Evolutionary conservation across 2,888 invertebrate species (phyloP).

Genomic region (Xylocampa areola): DNA sequence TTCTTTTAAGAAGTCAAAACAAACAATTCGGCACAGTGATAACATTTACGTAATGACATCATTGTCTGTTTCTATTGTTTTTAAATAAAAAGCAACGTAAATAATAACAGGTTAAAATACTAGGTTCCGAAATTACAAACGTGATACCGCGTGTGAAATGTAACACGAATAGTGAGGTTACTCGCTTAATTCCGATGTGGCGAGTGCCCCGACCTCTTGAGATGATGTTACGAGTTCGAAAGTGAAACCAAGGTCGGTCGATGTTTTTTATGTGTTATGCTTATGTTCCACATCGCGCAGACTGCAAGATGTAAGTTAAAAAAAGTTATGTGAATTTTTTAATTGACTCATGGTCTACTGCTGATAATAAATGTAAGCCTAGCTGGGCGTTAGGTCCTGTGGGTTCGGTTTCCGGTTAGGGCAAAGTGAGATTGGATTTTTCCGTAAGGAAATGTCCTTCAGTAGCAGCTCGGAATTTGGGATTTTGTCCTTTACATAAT

Average conservation of each 20-base stretch:
- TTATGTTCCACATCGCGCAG: conserved; percentile 44
- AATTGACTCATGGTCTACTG: too few relatives aligned
- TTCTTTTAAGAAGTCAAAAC: conserved; percentile 24
- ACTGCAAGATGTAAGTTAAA: conserved; percentile 58
- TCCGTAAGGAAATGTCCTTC: too few relatives aligned
- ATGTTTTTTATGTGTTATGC: conserved; percentile 45
- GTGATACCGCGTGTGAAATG: conserved; percentile 48
- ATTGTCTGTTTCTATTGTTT: conserved; percentile 22
- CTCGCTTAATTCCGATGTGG: conserved; percentile 52
- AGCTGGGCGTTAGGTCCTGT: too few relatives aligned
- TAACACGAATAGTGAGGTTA: conserved; percentile 38
- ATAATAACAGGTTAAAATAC: conserved; percentile 18
- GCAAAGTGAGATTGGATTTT: too few relatives aligned
- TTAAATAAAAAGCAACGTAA: conserved; percentile 14
- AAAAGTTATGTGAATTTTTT: conserved; percentile 60
- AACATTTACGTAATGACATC: conserved; percentile 41
- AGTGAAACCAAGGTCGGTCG: conserved; percentile 74
- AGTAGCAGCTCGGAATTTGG: too few relatives aligned
- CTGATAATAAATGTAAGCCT: too few relatives aligned
- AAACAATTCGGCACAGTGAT: conserved; percentile 18
- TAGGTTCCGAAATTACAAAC: conserved; percentile 18
- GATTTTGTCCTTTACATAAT: too few relatives aligned
- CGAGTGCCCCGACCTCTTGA: conserved; percentile 70
- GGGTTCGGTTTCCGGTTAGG: too few relatives aligned
- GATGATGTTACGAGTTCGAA: conserved; percentile 73